Evolutionary conservation across 2,888 invertebrate genomes (phyloP).

Genomic region (Acleris holmiana): DNA sequence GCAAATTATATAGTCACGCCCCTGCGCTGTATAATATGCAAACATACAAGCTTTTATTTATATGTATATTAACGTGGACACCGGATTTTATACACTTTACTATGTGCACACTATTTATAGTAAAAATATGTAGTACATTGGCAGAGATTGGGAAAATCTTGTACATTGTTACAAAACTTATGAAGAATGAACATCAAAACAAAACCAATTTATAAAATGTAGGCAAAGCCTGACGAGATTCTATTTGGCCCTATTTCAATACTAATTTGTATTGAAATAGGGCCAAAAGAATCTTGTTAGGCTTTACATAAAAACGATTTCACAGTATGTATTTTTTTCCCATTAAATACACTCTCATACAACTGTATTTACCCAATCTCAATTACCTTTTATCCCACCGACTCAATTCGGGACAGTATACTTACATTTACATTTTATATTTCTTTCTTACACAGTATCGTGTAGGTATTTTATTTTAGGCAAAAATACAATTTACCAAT

Average conservation of each 20-base stretch:
- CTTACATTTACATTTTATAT: too few relatives aligned
- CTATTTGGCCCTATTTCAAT: too few relatives aligned
- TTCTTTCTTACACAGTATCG: too few relatives aligned
- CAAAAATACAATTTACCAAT: neutral
- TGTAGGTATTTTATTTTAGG: too few relatives aligned
- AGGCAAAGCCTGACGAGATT: too few relatives aligned
- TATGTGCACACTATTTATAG: constrained; percentile 33
- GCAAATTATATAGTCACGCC: constrained; percentile 13
- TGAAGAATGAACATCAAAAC: neutral
- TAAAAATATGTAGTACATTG: constrained; percentile 10
- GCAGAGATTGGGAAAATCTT: constrained; percentile 11
- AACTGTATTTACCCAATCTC: too few relatives aligned
- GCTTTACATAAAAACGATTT: neutral
- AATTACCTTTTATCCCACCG: too few relatives aligned
- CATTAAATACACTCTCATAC: too few relatives aligned
- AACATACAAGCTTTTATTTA: constrained; percentile 31
- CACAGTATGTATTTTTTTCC: too few relatives aligned
- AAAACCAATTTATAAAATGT: neutral
- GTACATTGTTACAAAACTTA: neutral
- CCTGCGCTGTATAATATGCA: constrained; percentile 28
- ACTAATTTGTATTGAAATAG: too few relatives aligned
- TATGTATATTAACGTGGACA: constrained; percentile 26
- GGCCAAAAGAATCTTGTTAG: too few relatives aligned
- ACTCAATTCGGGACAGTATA: too few relatives aligned
- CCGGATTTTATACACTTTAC: constrained; percentile 20